Conservation (phyloP, 2,797 vertebrate genomes). For the Babyrousa celebensis region DNA sequence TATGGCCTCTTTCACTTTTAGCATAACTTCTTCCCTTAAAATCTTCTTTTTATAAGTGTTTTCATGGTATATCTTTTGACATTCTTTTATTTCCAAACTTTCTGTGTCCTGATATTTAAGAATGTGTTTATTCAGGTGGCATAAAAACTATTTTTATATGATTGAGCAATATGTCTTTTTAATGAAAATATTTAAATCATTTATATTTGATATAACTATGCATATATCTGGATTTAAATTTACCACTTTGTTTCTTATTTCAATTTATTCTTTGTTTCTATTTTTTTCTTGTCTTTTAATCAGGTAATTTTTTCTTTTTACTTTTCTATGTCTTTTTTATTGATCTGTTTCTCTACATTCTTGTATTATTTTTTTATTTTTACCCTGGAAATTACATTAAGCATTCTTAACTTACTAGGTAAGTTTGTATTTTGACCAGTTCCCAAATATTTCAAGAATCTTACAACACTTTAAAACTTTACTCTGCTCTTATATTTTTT, state of each 20-base stretch:
- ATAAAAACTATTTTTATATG: background rate
- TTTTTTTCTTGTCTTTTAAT: background rate
- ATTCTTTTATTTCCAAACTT: background rate
- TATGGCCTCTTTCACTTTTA: background rate
- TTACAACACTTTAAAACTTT: background rate
- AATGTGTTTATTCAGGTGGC: background rate
- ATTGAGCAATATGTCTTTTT: background rate
- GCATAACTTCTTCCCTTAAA: background rate
- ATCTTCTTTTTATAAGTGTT: background rate
- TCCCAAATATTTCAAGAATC: background rate
- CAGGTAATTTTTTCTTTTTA: background rate
- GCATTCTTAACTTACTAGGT: background rate
- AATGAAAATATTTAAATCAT: background rate
- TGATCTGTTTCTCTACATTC: background rate
- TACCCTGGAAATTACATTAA: background rate
- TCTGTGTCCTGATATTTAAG: background rate
- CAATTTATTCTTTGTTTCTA: background rate
- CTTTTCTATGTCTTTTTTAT: background rate
- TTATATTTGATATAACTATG: slow-evolving; percentile 36
- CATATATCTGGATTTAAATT: background rate
- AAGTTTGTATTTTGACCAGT: background rate
- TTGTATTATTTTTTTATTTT: background rate
- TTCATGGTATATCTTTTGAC: background rate
- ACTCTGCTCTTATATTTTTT: background rate
- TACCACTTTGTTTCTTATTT: slow-evolving; percentile 1